phyloP scores from a whole-genome alignment of 2,888 invertebrate genomes.

The Ophraella communa region DNA sequence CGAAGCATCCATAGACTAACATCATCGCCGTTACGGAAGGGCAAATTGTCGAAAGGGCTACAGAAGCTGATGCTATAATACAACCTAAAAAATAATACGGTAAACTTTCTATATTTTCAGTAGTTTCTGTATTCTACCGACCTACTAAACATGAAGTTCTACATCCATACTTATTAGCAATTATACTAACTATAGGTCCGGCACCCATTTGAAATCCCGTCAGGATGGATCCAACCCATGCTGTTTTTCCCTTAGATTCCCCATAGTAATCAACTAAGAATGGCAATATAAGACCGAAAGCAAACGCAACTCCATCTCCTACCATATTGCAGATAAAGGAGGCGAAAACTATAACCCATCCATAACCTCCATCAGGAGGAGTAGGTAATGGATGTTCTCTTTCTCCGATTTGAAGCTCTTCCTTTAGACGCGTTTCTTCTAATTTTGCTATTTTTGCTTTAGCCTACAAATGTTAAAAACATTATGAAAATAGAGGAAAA shows the following conservation, averaged over 20 bases:
- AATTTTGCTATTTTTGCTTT: conserved; percentile 84
- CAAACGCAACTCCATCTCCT: conserved; percentile 98
- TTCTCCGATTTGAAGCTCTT: conserved; percentile 64
- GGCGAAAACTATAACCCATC: conserved; percentile 93
- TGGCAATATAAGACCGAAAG: conserved; percentile 91
- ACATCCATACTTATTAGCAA: conserved; percentile 93
- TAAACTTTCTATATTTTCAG: too few species aligned
- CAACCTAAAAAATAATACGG: conserved; percentile 56
- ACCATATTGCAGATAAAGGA: conserved; percentile 98
- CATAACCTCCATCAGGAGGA: conserved; percentile 90
- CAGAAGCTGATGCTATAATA: conserved; percentile 82
- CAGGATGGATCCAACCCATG: conserved; percentile 93
- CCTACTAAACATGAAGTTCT: conserved; percentile 92
- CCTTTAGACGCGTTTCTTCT: conserved; percentile 69
- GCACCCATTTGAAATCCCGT: conserved; percentile 95
- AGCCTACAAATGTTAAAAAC: conserved; percentile 69
- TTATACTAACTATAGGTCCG: conserved; percentile 92
- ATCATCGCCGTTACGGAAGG: conserved; percentile 87
- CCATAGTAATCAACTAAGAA: conserved; percentile 82
- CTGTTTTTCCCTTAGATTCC: conserved; percentile 86
- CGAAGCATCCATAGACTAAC: conserved; percentile 74
- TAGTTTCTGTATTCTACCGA: conserved; percentile 46
- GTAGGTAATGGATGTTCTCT: conserved; percentile 78
- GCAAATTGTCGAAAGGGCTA: conserved; percentile 85
- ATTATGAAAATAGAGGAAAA: too few species aligned